Percentiles rank a stretch among this genome's conserved stretches.
These are phyloP conservation scores for Morelia viridis DNA, from an alignment of 2,797 vertebrate genomes.

Conservation along the genomic window DNA sequence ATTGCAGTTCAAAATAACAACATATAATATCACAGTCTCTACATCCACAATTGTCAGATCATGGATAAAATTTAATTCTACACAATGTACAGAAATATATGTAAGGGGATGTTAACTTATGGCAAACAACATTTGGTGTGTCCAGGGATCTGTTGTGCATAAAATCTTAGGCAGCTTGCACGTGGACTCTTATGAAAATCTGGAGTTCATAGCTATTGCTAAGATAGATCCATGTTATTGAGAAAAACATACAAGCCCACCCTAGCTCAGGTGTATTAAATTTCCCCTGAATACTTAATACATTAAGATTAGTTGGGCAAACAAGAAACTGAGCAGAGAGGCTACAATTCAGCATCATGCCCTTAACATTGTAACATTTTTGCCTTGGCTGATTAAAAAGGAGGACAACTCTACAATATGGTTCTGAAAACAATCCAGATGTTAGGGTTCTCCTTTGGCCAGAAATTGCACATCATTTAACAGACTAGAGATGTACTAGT, in stretches of 20 bases:
- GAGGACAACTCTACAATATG: slow-evolving; percentile 21
- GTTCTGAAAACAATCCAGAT: slow-evolving; percentile 22
- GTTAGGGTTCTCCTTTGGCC: background rate
- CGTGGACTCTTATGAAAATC: background rate
- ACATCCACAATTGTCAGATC: slow-evolving; percentile 46
- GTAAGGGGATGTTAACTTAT: background rate
- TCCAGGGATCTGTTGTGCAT: slow-evolving; percentile 5
- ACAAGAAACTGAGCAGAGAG: slow-evolving; percentile 20
- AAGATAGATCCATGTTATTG: slow-evolving; percentile 23
- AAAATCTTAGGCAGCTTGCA: slow-evolving; percentile 4
- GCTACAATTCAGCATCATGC: background rate
- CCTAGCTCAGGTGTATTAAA: background rate
- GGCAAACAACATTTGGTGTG: background rate
- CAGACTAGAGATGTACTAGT: background rate
- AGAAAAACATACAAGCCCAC: slow-evolving; percentile 12
- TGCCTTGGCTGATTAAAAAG: slow-evolving; percentile 36
- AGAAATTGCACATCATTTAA: background rate
- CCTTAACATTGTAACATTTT: background rate
- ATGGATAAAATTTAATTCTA: slow-evolving; percentile 26
- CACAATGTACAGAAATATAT: slow-evolving; percentile 42
- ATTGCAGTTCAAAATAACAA: slow-evolving; percentile 48
- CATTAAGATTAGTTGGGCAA: background rate
- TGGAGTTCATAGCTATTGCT: background rate
- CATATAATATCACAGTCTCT: slow-evolving; percentile 47
- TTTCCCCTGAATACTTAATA: background rate